Evolutionary conservation across 2,797 vertebrate genomes (phyloP).

Genomic region (Chelidonichthys spinosus): DNA sequence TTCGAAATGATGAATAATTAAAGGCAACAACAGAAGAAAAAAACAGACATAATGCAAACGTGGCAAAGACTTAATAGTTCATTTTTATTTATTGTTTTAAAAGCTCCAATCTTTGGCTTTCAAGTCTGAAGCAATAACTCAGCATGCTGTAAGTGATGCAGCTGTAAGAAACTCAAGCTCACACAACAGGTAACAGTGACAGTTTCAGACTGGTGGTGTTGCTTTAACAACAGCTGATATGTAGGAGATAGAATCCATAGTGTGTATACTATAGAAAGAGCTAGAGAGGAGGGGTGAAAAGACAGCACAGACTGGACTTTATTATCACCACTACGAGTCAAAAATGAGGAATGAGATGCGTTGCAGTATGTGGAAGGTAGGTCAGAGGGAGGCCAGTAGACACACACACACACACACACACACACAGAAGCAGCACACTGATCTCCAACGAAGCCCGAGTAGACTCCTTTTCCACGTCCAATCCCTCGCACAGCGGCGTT

Average conservation of each 20-base stretch:
- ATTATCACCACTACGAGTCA: slow-evolving; percentile 24
- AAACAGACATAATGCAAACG: not conserved
- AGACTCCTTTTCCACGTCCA: slow-evolving; percentile 40
- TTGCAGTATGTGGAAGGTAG: slow-evolving; percentile 23
- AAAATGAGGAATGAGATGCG: slow-evolving; percentile 27
- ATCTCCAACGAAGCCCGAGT: slow-evolving; percentile 36
- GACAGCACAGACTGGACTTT: slow-evolving; percentile 2
- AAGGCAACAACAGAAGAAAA: not conserved
- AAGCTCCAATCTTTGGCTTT: not conserved
- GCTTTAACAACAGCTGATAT: too few relatives aligned
- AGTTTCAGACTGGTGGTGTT: too few relatives aligned
- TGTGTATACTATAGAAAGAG: not conserved
- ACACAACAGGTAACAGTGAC: too few relatives aligned
- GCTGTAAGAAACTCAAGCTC: not conserved
- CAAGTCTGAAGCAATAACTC: not conserved
- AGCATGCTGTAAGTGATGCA: not conserved
- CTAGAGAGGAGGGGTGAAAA: not conserved
- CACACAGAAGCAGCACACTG: slow-evolving; percentile 25
- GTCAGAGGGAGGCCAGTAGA: slow-evolving; percentile 42
- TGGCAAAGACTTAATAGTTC: not conserved
- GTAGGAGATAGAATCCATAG: too few relatives aligned
- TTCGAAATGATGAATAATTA: not conserved
- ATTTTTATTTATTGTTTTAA: not conserved
- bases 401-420: slow-evolving; percentile 13
- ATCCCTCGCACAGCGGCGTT: slow-evolving; percentile 42